phyloP scores from a whole-genome alignment of 1,140 invertebrate species.

The Acromyrmex heyeri region DNA sequence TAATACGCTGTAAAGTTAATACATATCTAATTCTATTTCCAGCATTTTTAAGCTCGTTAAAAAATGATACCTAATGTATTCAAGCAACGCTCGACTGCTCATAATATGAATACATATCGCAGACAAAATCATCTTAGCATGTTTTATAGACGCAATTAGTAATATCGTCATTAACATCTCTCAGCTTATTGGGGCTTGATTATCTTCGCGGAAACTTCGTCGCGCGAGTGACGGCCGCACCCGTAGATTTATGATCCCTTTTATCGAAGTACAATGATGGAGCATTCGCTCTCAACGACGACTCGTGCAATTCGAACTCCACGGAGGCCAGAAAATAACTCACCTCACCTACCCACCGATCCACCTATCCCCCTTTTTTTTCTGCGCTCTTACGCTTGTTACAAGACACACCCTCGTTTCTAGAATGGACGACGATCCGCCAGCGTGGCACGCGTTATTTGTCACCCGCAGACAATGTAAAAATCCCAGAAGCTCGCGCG shows the following conservation, averaged over 20 bases:
- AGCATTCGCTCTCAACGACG: constrained; percentile 57
- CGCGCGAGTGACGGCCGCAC: constrained; percentile 61
- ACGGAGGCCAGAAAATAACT: constrained; percentile 55
- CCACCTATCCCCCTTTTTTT: constrained; percentile 28
- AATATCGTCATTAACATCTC: constrained; percentile 35
- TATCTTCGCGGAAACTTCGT: constrained; percentile 53
- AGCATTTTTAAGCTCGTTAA: neutral
- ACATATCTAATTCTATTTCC: neutral
- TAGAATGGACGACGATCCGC: constrained; percentile 40
- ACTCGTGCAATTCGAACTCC: constrained; percentile 56
- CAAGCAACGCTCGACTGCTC: neutral
- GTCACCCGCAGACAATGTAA: constrained; percentile 67
- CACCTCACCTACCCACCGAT: constrained; percentile 45
- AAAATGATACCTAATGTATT: neutral
- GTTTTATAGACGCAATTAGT: constrained; percentile 43
- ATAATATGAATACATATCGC: neutral
- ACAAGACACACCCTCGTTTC: constrained; percentile 50
- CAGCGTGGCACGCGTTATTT: constrained; percentile 66
- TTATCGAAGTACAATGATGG: constrained; percentile 67
- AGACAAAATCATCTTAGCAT: neutral
- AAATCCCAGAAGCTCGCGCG: constrained; percentile 61
- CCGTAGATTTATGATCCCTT: constrained; percentile 73
- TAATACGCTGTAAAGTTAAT: neutral
- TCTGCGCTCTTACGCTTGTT: constrained; percentile 13
- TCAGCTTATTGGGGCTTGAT: constrained; percentile 43